These are phyloP conservation scores for Atractosteus spatula DNA, from an alignment of 2,113 vertebrate species.

Conservation along the genomic window DNA sequence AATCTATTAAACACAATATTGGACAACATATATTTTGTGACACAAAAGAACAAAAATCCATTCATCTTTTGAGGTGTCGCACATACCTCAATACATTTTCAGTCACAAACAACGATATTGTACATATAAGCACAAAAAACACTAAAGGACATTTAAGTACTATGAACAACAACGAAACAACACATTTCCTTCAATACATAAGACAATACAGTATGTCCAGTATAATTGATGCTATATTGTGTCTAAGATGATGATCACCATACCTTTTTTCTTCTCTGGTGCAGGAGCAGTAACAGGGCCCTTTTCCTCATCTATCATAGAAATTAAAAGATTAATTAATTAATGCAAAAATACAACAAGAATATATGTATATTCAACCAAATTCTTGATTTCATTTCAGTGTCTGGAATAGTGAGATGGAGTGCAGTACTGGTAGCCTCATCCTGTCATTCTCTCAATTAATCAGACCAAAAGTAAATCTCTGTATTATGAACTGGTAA, in stretches of 20 bases:
- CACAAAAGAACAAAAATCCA: conserved; percentile 18
- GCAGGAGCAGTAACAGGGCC: conserved; percentile 79
- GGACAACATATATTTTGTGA: conserved; percentile 27
- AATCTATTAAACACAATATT: conserved; percentile 34
- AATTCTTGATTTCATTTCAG: too few relatives aligned
- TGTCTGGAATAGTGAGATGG: too few relatives aligned
- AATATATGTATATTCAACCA: too few relatives aligned
- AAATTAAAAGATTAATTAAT: conserved; percentile 35
- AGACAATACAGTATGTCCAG: neutral
- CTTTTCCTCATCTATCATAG: conserved; percentile 64
- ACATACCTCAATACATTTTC: neutral
- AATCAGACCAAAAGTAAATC: too few relatives aligned
- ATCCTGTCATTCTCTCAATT: too few relatives aligned
- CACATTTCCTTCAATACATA: neutral
- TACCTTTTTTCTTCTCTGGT: conserved; percentile 90
- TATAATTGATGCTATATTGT: conserved; percentile 22
- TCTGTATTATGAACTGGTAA: too few relatives aligned
- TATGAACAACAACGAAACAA: conserved; percentile 25
- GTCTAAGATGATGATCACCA: conserved; percentile 28
- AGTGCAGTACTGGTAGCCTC: too few relatives aligned
- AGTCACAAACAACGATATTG: neutral
- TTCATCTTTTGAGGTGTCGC: neutral
- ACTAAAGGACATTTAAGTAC: conserved; percentile 19
- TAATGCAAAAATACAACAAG: neutral
- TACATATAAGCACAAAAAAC: conserved; percentile 9